These are phyloP conservation scores for Agrotis clavis DNA, from an alignment of 2,888 invertebrate species.

Conservation along the genomic window DNA sequence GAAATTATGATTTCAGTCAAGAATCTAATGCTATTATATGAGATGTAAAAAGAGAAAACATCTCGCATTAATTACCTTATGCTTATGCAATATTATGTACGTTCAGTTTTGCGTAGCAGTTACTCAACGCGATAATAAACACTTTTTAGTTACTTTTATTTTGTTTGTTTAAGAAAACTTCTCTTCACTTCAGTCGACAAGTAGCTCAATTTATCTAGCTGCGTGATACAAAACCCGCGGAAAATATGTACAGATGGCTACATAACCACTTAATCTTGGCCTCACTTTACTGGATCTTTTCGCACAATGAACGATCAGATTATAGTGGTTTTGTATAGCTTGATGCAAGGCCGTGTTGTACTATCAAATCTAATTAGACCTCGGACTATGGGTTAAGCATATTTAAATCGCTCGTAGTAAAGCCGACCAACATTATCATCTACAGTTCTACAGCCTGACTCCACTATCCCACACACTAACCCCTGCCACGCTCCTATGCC, in stretches of 20 bases:
- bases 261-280: too few relatives aligned
- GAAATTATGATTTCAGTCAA: constrained; percentile 6
- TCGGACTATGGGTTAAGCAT: not conserved
- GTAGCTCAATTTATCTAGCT: not conserved
- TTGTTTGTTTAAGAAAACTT: constrained; percentile 9
- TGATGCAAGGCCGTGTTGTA: too few relatives aligned
- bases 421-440: not conserved
- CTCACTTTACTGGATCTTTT: too few relatives aligned
- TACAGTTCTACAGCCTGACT: not conserved
- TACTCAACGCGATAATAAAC: constrained; percentile 15
- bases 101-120: constrained; percentile 16
- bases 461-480: too few relatives aligned
- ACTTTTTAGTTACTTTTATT: constrained; percentile 13
- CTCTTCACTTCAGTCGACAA: constrained; percentile 14
- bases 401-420: not conserved
- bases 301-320: too few relatives aligned
- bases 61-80: constrained; percentile 14
- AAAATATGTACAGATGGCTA: not conserved
- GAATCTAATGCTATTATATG: constrained; percentile 5
- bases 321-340: too few relatives aligned
- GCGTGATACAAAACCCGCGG: not conserved
- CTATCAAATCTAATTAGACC: not conserved
- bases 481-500: not conserved
- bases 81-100: constrained; percentile 27
- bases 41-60: constrained; percentile 39